Percentiles rank a stretch among this genome's conserved stretches.
Evolutionary conservation across 2,113 vertebrate genomes (phyloP).

Genomic region (Psophia crepitans): DNA sequence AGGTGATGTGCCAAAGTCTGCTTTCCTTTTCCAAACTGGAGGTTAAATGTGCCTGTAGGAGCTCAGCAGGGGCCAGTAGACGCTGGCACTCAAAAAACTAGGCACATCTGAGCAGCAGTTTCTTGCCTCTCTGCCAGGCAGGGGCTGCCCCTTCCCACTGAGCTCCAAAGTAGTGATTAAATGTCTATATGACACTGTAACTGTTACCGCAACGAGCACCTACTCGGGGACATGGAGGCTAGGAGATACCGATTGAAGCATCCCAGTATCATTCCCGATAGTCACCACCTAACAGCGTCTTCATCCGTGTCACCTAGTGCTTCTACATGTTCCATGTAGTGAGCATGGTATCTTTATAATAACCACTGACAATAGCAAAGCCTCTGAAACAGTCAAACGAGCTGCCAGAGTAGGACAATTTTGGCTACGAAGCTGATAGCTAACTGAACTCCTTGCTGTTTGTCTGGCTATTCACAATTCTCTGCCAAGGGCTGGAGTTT

Average conservation of each 20-base stretch:
- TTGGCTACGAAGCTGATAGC: neutral
- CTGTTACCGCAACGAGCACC: neutral
- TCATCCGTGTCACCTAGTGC: neutral
- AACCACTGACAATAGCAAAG: neutral
- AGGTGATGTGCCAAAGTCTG: conserved; percentile 23
- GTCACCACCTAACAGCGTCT: neutral
- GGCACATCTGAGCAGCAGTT: neutral
- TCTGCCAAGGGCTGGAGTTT: neutral
- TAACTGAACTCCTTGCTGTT: neutral
- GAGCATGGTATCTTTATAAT: neutral
- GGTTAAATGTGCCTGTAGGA: conserved; percentile 36
- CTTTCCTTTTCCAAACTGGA: conserved; percentile 32
- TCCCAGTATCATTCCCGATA: neutral
- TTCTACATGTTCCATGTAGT: neutral
- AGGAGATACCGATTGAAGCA: accelerated
- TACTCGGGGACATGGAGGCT: neutral
- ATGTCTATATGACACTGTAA: neutral
- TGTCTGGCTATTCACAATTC: neutral
- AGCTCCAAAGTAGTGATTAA: neutral
- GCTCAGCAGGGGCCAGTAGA: conserved; percentile 2
- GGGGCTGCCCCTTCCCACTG: neutral
- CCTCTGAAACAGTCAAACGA: neutral
- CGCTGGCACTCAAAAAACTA: neutral
- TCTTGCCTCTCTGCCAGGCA: neutral
- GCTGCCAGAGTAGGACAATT: neutral